Percentiles rank a stretch among this genome's conserved stretches.
phyloP scores from a whole-genome alignment of 1,140 invertebrate genomes.

The Meloidogyne exigua region DNA sequence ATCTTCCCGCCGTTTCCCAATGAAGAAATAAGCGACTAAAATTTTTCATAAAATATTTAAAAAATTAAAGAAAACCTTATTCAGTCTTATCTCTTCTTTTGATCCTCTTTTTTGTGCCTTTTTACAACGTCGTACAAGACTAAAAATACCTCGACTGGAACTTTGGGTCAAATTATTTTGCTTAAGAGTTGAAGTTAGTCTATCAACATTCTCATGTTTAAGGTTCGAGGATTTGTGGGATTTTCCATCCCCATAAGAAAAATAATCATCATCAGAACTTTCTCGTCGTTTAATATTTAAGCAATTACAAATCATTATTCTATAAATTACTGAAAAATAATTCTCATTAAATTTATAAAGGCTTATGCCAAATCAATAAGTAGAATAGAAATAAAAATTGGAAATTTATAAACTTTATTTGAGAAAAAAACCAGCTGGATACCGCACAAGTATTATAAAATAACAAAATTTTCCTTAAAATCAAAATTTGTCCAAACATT shows the following conservation, averaged over 20 bases:
- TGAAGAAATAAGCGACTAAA: not conserved
- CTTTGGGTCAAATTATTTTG: not conserved
- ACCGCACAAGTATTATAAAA: not conserved
- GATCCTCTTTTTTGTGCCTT: not conserved
- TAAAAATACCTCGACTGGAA: not conserved
- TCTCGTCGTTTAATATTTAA: constrained; percentile 13
- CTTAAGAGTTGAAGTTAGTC: not conserved
- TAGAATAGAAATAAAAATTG: no score
- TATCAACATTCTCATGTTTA: not conserved
- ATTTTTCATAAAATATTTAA: not conserved
- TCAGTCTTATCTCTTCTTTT: not conserved
- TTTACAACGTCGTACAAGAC: not conserved
- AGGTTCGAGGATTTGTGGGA: not conserved
- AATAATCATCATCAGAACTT: not conserved
- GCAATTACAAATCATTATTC: not conserved
- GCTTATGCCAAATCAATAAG: no score
- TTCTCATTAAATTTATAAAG: not conserved
- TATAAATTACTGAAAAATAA: not conserved
- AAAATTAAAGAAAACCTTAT: not conserved
- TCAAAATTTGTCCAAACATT: not conserved
- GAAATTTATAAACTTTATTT: not conserved
- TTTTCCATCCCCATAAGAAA: not conserved
- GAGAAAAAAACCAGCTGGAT: not conserved
- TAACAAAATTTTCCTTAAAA: not conserved
- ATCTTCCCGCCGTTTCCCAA: not conserved